Percentiles rank a stretch among this genome's conserved stretches.
Conservation (phyloP, 2,113 vertebrate species). For the Dascyllus trimaculatus region DNA sequence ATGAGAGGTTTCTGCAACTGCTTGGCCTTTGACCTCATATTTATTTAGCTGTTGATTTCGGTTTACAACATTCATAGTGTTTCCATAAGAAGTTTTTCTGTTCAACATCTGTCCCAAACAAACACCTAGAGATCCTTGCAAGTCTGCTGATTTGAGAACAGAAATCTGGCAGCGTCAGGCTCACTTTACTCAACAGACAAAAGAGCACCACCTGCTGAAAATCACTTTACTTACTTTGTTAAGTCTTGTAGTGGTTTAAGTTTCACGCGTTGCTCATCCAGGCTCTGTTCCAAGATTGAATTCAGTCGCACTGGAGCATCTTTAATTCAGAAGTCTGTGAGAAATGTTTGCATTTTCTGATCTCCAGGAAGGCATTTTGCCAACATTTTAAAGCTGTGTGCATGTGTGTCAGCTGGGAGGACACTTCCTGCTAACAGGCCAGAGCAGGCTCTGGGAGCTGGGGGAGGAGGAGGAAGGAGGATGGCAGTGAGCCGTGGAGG, state of each 20-base stretch:
- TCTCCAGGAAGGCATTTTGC: slow-evolving; percentile 15
- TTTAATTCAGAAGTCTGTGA: slow-evolving; percentile 30
- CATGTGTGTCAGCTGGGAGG: slow-evolving; percentile 58
- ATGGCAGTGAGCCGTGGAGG: slow-evolving; percentile 85
- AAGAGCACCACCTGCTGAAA: slow-evolving; percentile 61
- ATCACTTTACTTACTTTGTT: slow-evolving; percentile 4
- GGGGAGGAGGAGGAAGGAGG: slow-evolving; percentile 70
- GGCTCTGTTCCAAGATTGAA: slow-evolving; percentile 2
- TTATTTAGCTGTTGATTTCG: no score
- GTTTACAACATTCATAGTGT: no score
- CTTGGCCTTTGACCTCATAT: no score
- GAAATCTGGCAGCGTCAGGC: background rate
- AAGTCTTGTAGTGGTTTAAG: slow-evolving; percentile 3
- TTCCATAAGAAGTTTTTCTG: background rate
- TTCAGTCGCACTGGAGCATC: slow-evolving; percentile 1
- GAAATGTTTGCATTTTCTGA: slow-evolving; percentile 49
- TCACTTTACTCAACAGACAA: slow-evolving; percentile 7
- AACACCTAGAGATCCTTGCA: background rate
- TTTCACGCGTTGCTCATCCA: slow-evolving; percentile 7
- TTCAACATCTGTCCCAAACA: background rate
- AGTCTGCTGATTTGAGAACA: background rate
- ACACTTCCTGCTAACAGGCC: slow-evolving; percentile 86
- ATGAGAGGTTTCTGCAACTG: no score
- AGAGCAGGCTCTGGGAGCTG: slow-evolving; percentile 67
- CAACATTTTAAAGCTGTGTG: slow-evolving; percentile 44